A percentile compares a stretch with the other conserved stretches of the same genome.
Evolutionary conservation across 2,797 vertebrate genomes (phyloP).

Genomic region (Poecilia velifera): DNA sequence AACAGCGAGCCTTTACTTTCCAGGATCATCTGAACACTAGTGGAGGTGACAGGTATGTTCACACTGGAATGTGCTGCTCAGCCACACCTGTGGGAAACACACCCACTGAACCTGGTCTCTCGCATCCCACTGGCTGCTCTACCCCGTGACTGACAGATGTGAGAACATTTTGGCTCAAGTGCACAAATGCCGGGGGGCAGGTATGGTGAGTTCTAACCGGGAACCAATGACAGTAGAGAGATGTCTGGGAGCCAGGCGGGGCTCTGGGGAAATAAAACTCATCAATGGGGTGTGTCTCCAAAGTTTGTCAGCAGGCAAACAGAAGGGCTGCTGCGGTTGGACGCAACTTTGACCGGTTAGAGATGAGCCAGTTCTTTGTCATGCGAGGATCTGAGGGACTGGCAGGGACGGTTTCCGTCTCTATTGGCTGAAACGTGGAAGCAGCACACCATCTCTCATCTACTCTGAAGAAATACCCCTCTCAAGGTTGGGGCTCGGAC

Average conservation of each 20-base stretch:
- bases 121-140: conserved; percentile 73
- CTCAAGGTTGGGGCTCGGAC: conserved; percentile 14
- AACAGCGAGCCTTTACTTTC: conserved; percentile 60
- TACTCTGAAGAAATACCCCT: conserved; percentile 12
- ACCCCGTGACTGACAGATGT: conserved; percentile 64
- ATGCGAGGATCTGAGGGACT: conserved; percentile 28
- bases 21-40: conserved; percentile 70
- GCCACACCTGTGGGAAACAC: conserved; percentile 78
- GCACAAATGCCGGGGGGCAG: conserved; percentile 66
- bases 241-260: conserved; percentile 73
- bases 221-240: conserved; percentile 72
- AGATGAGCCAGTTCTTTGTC: conserved; percentile 43
- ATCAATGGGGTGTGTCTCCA: conserved; percentile 82
- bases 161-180: conserved; percentile 66
- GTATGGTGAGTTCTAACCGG: conserved; percentile 57
- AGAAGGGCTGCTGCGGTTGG: conserved; percentile 48
- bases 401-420: conserved; percentile 27
- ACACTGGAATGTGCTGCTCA: conserved; percentile 79
- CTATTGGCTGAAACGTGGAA: conserved; percentile 26
- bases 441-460: conserved; percentile 19
- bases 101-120: conserved; percentile 63
- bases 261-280: conserved; percentile 82
- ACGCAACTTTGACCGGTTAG: conserved; percentile 35
- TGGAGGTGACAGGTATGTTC: conserved; percentile 78
- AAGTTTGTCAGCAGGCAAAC: conserved; percentile 73